These are phyloP conservation scores for Pocota personata DNA, from an alignment of 2,888 invertebrate species.

Conservation along the genomic window DNA sequence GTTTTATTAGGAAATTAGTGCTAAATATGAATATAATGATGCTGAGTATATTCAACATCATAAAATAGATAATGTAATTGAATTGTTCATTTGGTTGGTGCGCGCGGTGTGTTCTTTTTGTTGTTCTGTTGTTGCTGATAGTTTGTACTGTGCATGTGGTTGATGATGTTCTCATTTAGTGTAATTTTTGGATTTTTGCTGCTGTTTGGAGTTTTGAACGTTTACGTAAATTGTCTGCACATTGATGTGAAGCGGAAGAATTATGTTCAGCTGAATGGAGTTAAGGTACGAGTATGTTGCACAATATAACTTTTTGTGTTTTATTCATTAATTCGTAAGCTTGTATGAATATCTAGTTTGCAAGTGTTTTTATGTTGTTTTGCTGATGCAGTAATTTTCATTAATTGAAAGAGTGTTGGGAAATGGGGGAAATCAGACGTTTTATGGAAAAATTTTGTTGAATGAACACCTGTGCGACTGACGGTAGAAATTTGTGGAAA, in stretches of 20 bases:
- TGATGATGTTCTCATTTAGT: conserved; percentile 70
- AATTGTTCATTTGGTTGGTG: conserved; percentile 15
- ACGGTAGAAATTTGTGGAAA: neutral
- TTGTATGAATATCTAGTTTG: conserved; percentile 27
- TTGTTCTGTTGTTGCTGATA: conserved; percentile 7
- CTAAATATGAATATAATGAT: conserved; percentile 11
- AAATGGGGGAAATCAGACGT: conserved; percentile 17
- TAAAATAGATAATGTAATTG: conserved; percentile 60
- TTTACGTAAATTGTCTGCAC: conserved; percentile 75
- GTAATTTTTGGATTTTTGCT: conserved; percentile 66
- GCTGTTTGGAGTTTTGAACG: conserved; percentile 62
- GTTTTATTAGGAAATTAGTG: conserved; percentile 15
- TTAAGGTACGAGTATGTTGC: conserved; percentile 80
- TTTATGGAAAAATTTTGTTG: conserved; percentile 12
- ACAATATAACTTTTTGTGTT: conserved; percentile 23
- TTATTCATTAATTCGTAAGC: conserved; percentile 10
- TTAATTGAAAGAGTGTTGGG: conserved; percentile 8
- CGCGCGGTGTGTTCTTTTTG: conserved; percentile 19
- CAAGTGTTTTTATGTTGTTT: conserved; percentile 38
- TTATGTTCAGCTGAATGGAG: conserved; percentile 79
- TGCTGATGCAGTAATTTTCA: conserved; percentile 10
- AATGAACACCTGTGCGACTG: conserved; percentile 29
- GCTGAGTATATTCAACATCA: conserved; percentile 47
- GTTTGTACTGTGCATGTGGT: conserved; percentile 25
- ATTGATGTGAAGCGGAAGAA: conserved; percentile 80